Evolutionary conservation across 2,113 vertebrate genomes (phyloP).

Genomic region (Saimiri boliviensis): DNA sequence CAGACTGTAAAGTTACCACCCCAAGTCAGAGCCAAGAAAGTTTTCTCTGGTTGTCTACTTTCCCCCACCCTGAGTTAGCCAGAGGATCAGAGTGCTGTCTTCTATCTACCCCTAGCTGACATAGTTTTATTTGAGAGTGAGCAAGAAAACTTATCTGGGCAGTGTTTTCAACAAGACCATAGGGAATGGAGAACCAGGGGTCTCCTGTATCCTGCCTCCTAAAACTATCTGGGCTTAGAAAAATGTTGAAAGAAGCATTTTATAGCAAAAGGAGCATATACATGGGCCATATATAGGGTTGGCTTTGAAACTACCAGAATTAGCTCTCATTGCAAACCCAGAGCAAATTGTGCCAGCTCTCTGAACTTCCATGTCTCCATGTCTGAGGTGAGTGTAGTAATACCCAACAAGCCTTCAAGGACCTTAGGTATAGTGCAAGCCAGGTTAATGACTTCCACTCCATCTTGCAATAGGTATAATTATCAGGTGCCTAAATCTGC

Average conservation of each 20-base stretch:
- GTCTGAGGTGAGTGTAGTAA: not conserved
- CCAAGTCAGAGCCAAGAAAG: not conserved
- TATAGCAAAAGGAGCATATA: not conserved
- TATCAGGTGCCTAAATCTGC: not conserved
- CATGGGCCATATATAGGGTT: not conserved
- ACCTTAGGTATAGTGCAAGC: rapidly evolving
- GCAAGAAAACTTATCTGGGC: not conserved
- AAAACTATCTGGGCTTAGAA: not conserved
- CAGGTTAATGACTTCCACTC: not conserved
- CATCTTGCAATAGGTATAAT: not conserved
- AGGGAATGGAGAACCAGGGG: rapidly evolving
- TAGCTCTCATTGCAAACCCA: not conserved
- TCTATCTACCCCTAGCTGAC: not conserved
- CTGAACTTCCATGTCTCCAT: not conserved
- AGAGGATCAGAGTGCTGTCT: not conserved
- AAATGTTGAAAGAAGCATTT: not conserved
- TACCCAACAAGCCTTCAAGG: not conserved
- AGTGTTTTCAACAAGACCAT: not conserved
- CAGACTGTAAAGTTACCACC: not conserved
- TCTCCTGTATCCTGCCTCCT: not conserved
- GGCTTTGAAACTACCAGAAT: not conserved
- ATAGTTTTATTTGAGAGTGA: not conserved
- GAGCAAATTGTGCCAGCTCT: not conserved
- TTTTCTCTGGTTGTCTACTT: not conserved
- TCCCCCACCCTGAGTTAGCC: not conserved